A percentile compares a stretch with the other conserved stretches of the same genome.
phyloP scores from a whole-genome alignment of 2,797 vertebrate genomes.

The Cirrhinus mrigala region DNA sequence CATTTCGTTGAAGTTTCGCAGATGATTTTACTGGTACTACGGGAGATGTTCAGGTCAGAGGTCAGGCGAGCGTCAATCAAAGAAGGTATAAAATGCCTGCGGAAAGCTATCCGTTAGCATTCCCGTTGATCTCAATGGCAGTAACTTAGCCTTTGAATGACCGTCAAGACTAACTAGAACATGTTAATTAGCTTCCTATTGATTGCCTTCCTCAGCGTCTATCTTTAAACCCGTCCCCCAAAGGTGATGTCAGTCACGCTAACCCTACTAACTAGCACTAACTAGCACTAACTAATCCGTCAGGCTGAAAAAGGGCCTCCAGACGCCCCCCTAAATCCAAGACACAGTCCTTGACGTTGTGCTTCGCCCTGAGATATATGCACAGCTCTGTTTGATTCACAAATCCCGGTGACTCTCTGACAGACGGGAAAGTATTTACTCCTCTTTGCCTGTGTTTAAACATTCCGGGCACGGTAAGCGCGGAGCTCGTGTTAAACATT shows the following conservation, averaged over 20 bases:
- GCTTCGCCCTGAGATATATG: conserved; percentile 26
- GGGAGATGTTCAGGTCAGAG: conserved; percentile 32
- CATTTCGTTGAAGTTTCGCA: background rate
- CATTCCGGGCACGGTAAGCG: conserved; percentile 46
- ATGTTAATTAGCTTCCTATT: background rate
- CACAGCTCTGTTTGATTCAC: conserved; percentile 21
- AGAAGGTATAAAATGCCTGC: background rate
- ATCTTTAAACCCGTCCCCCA: conserved; percentile 10
- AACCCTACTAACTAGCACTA: conserved; percentile 39
- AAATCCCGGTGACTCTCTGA: conserved; percentile 36
- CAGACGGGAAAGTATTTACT: conserved; percentile 47
- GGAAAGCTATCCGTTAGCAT: background rate
- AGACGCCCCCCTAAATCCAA: conserved; percentile 28
- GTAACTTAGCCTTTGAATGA: background rate
- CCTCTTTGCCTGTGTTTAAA: conserved; percentile 49
- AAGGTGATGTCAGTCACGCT: conserved; percentile 43
- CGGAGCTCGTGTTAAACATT: conserved; percentile 52
- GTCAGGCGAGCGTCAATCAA: conserved; percentile 8
- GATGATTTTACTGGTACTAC: conserved; percentile 4
- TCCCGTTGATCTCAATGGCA: background rate
- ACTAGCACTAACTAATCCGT: conserved; percentile 35
- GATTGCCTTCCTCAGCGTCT: conserved; percentile 7
- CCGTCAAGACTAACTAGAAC: background rate
- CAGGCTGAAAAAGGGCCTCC: conserved; percentile 22
- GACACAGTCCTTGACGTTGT: background rate